phyloP scores from a whole-genome alignment of 2,113 vertebrate species.

The Salvator merianae region DNA sequence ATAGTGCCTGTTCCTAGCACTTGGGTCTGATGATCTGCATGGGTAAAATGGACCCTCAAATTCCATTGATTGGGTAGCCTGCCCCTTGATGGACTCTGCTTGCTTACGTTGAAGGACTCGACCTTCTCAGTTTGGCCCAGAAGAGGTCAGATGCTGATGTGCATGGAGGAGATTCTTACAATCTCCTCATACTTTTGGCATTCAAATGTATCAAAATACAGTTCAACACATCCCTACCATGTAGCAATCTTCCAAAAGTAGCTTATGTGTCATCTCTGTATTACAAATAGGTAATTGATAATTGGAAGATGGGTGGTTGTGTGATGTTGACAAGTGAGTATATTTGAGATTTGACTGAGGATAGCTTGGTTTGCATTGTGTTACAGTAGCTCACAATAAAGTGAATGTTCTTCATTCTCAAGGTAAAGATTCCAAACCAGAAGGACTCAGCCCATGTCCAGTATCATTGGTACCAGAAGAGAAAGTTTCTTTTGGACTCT shows the following conservation, averaged over 20 bases:
- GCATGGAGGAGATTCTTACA: no score
- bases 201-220: no score
- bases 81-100: no score
- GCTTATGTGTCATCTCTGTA: not conserved
- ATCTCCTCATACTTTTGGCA: no score
- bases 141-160: no score
- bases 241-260: not conserved
- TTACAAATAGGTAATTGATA: not conserved
- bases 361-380: not conserved
- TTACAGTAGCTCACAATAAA: not conserved
- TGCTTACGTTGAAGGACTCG: no score
- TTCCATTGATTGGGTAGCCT: no score
- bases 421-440: constrained; percentile 95
- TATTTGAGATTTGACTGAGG: not conserved
- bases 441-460: constrained; percentile 78
- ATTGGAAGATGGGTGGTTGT: not conserved
- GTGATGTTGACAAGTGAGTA: not conserved
- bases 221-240: not conserved
- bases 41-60: no score
- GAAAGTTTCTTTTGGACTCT: constrained; percentile 96
- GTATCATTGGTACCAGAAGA: constrained; percentile 93
- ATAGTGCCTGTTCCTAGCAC: no score
- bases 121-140: no score
- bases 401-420: constrained; percentile 42
- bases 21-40: no score